phyloP scores from a whole-genome alignment of 2,888 invertebrate species.

The Cabera pusaria region DNA sequence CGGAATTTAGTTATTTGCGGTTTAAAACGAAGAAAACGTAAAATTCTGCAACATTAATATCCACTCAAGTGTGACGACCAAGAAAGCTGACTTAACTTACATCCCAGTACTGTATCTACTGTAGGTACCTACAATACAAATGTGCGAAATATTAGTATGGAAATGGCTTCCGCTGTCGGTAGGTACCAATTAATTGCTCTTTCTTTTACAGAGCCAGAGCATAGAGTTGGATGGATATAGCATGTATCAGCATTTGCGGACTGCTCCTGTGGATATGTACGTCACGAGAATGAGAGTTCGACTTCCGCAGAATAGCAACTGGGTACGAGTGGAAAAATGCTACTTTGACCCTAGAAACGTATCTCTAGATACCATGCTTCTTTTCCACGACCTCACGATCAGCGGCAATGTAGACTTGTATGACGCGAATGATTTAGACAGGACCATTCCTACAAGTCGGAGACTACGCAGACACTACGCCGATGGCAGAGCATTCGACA shows the following conservation, averaged over 20 bases:
- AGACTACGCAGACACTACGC: slow-evolving; percentile 63
- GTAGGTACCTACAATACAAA: too few relatives aligned
- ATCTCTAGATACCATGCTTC: slow-evolving; percentile 89
- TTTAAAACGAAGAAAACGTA: too few relatives aligned
- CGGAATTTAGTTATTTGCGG: too few relatives aligned
- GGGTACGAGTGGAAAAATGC: slow-evolving; percentile 90
- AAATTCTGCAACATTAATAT: too few relatives aligned
- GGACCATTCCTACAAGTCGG: slow-evolving; percentile 53
- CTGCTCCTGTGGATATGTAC: slow-evolving; percentile 87
- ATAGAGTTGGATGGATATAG: slow-evolving; percentile 86
- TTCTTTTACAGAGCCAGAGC: slow-evolving; percentile 71
- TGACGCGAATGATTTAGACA: slow-evolving; percentile 66
- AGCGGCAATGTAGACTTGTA: slow-evolving; percentile 88
- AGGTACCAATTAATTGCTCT: too few relatives aligned
- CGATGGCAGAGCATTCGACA: slow-evolving; percentile 59
- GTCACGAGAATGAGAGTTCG: slow-evolving; percentile 87
- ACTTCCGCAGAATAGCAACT: slow-evolving; percentile 85
- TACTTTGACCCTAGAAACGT: slow-evolving; percentile 89
- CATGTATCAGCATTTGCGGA: slow-evolving; percentile 84
- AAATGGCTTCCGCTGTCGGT: too few relatives aligned
- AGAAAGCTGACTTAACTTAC: too few relatives aligned
- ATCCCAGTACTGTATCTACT: too few relatives aligned
- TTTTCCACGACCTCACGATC: slow-evolving; percentile 91
- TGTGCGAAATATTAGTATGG: too few relatives aligned
- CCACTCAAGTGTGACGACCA: too few relatives aligned